Base-by-base conservation (phyloP, 2,888 invertebrate species). In the Dexiosoma caninum region DNA sequence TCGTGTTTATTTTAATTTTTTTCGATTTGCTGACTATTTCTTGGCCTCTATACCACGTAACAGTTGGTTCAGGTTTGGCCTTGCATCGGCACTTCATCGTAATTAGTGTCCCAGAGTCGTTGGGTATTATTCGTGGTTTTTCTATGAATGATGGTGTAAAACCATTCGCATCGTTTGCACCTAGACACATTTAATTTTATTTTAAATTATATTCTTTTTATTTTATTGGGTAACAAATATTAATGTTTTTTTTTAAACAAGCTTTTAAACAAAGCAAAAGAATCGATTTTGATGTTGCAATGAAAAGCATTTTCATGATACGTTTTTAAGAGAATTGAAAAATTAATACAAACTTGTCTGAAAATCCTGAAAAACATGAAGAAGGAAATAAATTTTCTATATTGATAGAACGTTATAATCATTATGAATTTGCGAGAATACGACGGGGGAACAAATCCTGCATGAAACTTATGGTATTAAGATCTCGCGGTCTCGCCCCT, bases 71-170 rank as follows among this genome's bases (percentile, higher is more conserved):
- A 83, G 98, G 98, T 91, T 96, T 96, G 53, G 98, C 98, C 91
- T 95, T 96, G 91, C 97, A 97, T 89, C 95, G 95, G 92, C 98
- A 98, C 91, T 97, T 96, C 96, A 99, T 97, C 82, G 97, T 95
- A 87, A 99, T 98, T 87, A 98, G 93, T 85, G 98, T 98, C 86
- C 98, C 98, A 88, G 95, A 96, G 91, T 97, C 97, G 92, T 98
- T 98, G 89, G 99, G 99, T 92, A 98, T 97, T 91, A 99, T 99
- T 91, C 96, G 95, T 84, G 99, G 99, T 92, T 99, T 99, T 92
- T 98, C 98, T 89, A 98, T 94, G 92, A 99, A 99, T 81, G 97
- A 96, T 84, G 99, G 99, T 86, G 98, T 96, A 92, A 96, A 96
- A 89, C 97, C 97, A 88, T 89, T 89, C 85, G 95, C 96, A 91